Evolutionary conservation across 2,797 vertebrate species (phyloP).

Genomic region (Poecile montanus): DNA sequence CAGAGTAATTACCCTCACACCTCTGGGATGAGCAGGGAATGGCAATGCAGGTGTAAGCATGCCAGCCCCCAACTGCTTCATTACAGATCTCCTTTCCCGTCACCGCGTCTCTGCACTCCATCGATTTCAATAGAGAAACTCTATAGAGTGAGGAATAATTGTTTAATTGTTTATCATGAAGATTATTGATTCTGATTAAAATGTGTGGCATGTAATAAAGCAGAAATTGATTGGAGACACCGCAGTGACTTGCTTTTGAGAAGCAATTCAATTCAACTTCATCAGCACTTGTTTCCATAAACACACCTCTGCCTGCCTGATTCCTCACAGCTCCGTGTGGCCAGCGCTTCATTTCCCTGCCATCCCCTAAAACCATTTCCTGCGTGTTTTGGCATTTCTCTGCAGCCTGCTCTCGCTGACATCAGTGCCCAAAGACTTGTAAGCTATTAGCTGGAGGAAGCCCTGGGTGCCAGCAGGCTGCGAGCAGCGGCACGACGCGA

Average conservation of each 20-base stretch:
- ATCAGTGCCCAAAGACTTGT: slow-evolving; percentile 9
- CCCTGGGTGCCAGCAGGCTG: background rate
- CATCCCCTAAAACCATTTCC: slow-evolving; percentile 1
- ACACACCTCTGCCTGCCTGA: background rate
- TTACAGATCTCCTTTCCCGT: background rate
- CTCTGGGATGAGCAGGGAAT: background rate
- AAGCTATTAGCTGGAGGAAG: slow-evolving; percentile 49
- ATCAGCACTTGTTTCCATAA: slow-evolving; percentile 64
- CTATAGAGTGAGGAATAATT: slow-evolving; percentile 78
- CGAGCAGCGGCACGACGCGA: background rate
- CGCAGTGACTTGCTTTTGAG: slow-evolving; percentile 42
- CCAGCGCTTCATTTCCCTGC: background rate
- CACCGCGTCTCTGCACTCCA: slow-evolving; percentile 16
- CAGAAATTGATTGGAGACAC: slow-evolving; percentile 64
- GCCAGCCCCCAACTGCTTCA: background rate
- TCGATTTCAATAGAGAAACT: slow-evolving; percentile 73
- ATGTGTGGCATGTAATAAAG: slow-evolving; percentile 74
- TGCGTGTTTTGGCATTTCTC: slow-evolving; percentile 14
- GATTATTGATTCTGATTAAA: slow-evolving; percentile 80
- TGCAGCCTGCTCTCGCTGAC: background rate
- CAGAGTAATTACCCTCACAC: background rate
- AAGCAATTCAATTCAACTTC: slow-evolving; percentile 76
- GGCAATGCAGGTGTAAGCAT: background rate
- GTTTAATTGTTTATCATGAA: slow-evolving; percentile 82
- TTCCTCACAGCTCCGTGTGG: background rate